Conservation (phyloP, 2,888 invertebrate genomes). For the Lycaena phlaeas region DNA sequence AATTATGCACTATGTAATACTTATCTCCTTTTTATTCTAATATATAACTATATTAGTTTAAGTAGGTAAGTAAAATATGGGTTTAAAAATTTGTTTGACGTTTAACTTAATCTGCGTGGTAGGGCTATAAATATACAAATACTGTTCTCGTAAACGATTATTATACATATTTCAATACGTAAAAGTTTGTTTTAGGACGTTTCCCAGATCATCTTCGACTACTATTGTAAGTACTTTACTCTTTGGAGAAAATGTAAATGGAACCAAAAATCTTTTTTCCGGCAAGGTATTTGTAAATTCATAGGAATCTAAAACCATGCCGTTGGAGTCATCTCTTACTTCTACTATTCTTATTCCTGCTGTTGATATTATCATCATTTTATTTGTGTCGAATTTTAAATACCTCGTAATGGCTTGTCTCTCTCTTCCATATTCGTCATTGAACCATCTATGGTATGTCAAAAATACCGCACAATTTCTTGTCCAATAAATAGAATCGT, state of each 20-base stretch:
- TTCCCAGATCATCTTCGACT: conserved; percentile 79
- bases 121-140: not conserved
- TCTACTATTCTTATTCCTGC: conserved; percentile 78
- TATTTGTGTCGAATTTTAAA: conserved; percentile 68
- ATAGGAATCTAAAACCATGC: conserved; percentile 76
- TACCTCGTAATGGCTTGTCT: conserved; percentile 68
- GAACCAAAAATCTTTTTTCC: conserved; percentile 72
- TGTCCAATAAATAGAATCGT: conserved; percentile 75
- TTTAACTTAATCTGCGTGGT: not conserved
- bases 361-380: conserved; percentile 75
- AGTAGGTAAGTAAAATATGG: not conserved
- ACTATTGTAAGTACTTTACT: conserved; percentile 71
- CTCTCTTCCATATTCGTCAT: conserved; percentile 68
- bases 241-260: conserved; percentile 63
- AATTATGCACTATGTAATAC: not conserved
- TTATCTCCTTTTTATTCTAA: not conserved
- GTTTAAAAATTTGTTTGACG: not conserved
- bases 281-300: conserved; percentile 73
- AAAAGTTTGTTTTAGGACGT: conserved; percentile 77
- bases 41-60: not conserved
- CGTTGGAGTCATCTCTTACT: conserved; percentile 74
- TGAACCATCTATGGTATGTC: conserved; percentile 76
- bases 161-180: conserved; percentile 55
- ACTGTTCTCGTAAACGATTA: conserved; percentile 21
- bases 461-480: conserved; percentile 77